Base-by-base conservation (phyloP, 2,888 invertebrate species). In the Drosophila crucigera region DNA sequence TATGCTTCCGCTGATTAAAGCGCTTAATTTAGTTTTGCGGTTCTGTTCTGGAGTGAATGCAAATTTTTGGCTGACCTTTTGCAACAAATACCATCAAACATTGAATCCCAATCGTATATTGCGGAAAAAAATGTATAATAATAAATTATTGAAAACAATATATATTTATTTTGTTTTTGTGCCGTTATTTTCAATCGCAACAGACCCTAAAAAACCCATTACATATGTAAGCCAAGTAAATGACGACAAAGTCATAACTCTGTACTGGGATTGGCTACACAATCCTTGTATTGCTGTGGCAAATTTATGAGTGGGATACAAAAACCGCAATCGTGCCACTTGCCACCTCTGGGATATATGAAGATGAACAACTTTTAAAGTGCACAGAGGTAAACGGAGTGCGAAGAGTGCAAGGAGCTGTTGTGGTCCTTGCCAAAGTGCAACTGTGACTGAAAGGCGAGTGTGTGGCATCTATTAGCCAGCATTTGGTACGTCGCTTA, bases 381-480 rank as follows among this genome's bases (percentile, higher is more conserved):
- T 78, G 53, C 60, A 73, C 35, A 33, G 41, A 58, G 5, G 30
- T 5, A 22, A n/a, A n/a, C 14, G 41, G 11, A 43, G 22, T 2
- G 41, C 22, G 41, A 19, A n/a, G 9, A 22, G 41, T 39, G 41
- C n/a, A 41, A 31, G 31, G 6, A 41, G 10, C 5, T 3, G 41
- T 41, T 41, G n/a, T 7, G 30, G 22, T 28, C 25, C 30, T 4
- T 41, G 22, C 9, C 37, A 62, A 59, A 76, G 52, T 77, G 77
- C 69, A 76, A 66, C 31, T 73, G 50, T 10, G 47, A 47, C 41
- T 60, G 43, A 39, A 47, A 49, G 37, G 55, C 19, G 41, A 61
- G 59, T 66, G 78, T 58, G 69, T 73, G 82, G 58, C 75, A 79
- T 87, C 86, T 83, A 68, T 73, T 73, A 54, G 71, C 58, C 60